Evolutionary conservation across 2,888 invertebrate genomes (phyloP).

Genomic region (Ophion ellenae): DNA sequence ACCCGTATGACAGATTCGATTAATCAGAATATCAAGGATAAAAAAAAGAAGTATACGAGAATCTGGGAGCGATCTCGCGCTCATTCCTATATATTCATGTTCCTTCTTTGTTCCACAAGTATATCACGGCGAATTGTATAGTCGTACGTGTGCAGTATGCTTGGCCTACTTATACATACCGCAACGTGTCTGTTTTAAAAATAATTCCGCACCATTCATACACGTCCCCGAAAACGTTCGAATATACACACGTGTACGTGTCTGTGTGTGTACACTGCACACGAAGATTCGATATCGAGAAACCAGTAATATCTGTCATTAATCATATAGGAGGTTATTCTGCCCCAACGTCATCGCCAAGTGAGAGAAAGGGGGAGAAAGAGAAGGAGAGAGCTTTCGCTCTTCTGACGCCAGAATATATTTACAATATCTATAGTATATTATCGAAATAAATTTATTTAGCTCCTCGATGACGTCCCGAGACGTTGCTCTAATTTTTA

Average conservation of each 20-base stretch:
- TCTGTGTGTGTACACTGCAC: background rate
- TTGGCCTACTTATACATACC: slow-evolving; percentile 48
- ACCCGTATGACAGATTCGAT: background rate
- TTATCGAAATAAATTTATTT: slow-evolving; percentile 36
- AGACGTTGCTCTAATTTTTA: slow-evolving; percentile 24
- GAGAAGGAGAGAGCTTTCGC: background rate
- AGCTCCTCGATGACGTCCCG: slow-evolving; percentile 14
- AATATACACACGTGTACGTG: background rate
- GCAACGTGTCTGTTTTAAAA: slow-evolving; percentile 24
- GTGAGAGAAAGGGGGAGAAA: background rate
- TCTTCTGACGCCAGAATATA: slow-evolving; percentile 38
- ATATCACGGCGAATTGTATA: background rate
- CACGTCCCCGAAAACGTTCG: slow-evolving; percentile 2
- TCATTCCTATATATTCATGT: slow-evolving; percentile 6
- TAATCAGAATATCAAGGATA: background rate
- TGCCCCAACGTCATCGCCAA: slow-evolving; percentile 30
- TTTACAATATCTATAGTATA: slow-evolving; percentile 6
- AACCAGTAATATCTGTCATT: slow-evolving; percentile 32
- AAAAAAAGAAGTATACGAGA: background rate
- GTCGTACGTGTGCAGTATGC: slow-evolving; percentile 13
- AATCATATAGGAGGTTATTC: slow-evolving; percentile 31
- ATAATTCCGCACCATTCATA: slow-evolving; percentile 50
- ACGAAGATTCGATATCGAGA: slow-evolving; percentile 12
- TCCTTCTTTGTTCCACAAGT: slow-evolving; percentile 8
- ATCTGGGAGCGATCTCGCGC: background rate